These are phyloP conservation scores for Sarotherodon lohbergeri DNA, from an alignment of 2,113 vertebrate genomes.

Conservation along the genomic window DNA sequence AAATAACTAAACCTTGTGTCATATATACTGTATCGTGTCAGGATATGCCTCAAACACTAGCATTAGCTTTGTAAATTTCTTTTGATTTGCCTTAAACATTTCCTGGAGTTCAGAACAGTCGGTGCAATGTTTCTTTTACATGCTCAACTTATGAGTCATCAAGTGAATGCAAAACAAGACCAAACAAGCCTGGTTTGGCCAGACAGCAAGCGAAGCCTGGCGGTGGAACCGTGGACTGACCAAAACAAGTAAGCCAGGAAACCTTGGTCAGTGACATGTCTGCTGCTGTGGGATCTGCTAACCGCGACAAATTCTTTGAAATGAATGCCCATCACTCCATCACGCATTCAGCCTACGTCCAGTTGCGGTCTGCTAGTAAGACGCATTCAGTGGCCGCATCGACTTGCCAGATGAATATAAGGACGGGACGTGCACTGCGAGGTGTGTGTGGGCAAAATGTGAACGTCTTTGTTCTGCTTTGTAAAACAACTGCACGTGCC, in stretches of 20 bases:
- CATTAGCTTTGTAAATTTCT: background rate
- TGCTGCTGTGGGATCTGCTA: background rate
- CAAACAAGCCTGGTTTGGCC: background rate
- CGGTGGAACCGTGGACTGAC: background rate
- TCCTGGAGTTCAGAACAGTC: background rate
- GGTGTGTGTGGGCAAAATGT: background rate
- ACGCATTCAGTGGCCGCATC: accelerated
- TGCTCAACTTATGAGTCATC: slow-evolving; percentile 22
- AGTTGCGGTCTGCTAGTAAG: background rate
- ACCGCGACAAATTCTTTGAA: background rate
- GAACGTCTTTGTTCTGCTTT: background rate
- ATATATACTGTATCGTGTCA: background rate
- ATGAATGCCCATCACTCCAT: background rate
- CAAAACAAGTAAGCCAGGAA: background rate
- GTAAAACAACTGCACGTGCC: background rate
- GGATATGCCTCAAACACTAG: background rate
- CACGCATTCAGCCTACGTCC: background rate
- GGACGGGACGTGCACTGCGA: accelerated
- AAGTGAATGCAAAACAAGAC: slow-evolving; percentile 22
- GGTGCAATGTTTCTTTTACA: background rate
- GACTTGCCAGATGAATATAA: background rate
- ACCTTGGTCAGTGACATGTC: background rate
- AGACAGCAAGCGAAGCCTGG: background rate
- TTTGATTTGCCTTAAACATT: background rate
- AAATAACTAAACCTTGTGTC: background rate